Base-by-base conservation (phyloP, 2,113 vertebrate species). In the Ibidorhyncha struthersii region DNA sequence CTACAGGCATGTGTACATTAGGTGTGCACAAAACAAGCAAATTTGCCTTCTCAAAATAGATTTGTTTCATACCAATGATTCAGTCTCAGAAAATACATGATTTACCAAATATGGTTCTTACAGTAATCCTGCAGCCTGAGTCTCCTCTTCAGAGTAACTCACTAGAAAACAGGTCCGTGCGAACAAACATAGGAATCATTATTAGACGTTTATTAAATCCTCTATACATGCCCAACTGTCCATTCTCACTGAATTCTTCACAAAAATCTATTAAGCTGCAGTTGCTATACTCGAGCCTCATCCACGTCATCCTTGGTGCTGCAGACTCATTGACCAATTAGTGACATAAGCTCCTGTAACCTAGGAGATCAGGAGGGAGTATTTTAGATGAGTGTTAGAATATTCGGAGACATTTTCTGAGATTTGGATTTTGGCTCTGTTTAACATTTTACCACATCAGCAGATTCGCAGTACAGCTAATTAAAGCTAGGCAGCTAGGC, bases 341-440 rank as follows among this genome's bases (percentile, higher is more conserved):
- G 82, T 88, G 93, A 61, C 86, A 61, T 41, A 49, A 86, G 82
- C 85, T 76, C 66, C 77, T 66, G 95, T 97, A 95, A 82, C 96
- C 96, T 92, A 95, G 96, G 97, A 96, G 95, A 97, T 95, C 9
- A 29, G 70, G 53, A 97, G 76, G 55, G 74, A 79, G 71, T 10
- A 29, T 41, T 90, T 87, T 10, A 76, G 63, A 38, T 12, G 86
- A 69, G 27, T 2, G 8, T 67, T 56, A 72, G 62, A 93, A 65
- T 18, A 62, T 62, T 61, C 93, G 71, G 15, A 79, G 66, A 58
- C 32, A 16, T 49, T 61, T 88, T 38, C 62, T 6, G 81, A 76
- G 69, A 49, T 30, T 2, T 10, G 41, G 71, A n/a, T 84, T 34
- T 85, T 38, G 83, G 52, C 50, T 93, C 72, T 65, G 52, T 59